phyloP scores from a whole-genome alignment of 1,140 invertebrate species.

The Trachymyrmex septentrionalis region DNA sequence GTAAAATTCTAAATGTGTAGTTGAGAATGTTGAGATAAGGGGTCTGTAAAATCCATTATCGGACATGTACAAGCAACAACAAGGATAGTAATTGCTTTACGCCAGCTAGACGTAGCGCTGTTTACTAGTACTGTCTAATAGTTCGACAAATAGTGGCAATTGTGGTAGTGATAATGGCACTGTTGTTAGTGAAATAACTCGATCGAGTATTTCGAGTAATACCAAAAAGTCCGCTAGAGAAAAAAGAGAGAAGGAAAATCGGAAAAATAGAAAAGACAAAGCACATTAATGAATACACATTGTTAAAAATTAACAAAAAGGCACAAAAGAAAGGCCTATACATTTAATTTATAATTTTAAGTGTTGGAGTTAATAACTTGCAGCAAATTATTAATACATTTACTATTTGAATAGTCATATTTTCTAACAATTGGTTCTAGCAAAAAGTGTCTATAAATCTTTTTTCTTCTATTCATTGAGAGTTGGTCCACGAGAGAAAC shows the following conservation, averaged over 20 bases:
- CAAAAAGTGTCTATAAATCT: neutral
- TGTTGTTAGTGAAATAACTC: conserved; percentile 21
- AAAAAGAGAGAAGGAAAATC: neutral
- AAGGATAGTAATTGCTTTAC: conserved; percentile 50
- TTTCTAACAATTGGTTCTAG: conserved; percentile 5
- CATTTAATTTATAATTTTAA: neutral
- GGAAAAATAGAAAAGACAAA: neutral
- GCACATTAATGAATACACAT: neutral
- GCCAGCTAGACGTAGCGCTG: conserved; percentile 27
- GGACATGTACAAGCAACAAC: neutral
- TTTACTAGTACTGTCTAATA: conserved; percentile 49
- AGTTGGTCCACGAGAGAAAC: neutral
- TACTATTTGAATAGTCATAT: neutral
- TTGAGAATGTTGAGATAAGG: neutral
- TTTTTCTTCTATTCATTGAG: neutral
- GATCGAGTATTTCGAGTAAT: neutral
- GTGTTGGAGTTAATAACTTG: neutral
- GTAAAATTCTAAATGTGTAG: neutral
- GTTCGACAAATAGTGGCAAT: conserved; percentile 57
- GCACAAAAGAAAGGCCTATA: neutral
- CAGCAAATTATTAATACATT: neutral
- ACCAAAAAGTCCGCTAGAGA: neutral
- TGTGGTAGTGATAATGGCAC: neutral
- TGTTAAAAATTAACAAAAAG: neutral
- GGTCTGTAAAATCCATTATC: conserved; percentile 17